A percentile compares a stretch with the other conserved stretches of the same genome.
phyloP scores from a whole-genome alignment of 2,113 vertebrate species.

The Mus pahari region DNA sequence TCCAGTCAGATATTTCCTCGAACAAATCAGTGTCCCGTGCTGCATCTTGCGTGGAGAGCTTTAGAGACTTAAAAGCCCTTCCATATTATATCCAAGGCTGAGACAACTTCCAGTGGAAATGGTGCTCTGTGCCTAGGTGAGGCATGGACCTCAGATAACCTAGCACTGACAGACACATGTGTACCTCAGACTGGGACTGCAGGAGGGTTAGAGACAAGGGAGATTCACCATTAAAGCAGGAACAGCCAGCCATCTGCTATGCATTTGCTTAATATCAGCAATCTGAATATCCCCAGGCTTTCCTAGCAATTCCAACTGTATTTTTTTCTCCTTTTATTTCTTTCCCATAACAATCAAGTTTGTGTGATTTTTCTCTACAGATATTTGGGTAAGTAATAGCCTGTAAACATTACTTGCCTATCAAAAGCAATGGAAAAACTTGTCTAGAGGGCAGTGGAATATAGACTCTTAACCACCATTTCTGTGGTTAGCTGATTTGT shows the following conservation, averaged over 20 bases:
- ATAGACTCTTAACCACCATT: background rate
- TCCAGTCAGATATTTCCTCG: background rate
- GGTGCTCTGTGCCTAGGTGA: background rate
- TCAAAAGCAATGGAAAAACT: background rate
- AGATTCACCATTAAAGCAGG: background rate
- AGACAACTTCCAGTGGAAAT: background rate
- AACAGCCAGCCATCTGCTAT: background rate
- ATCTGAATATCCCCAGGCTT: background rate
- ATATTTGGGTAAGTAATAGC: background rate
- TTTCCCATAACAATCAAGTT: background rate
- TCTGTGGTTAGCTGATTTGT: constrained; percentile 12
- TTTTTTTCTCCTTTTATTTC: constrained; percentile 4
- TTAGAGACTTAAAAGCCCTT: background rate
- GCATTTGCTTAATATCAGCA: background rate
- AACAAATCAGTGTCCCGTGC: background rate
- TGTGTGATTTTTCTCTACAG: background rate
- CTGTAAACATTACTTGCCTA: background rate
- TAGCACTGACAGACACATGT: background rate
- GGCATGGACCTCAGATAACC: background rate
- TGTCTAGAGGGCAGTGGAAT: background rate
- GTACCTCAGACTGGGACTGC: background rate
- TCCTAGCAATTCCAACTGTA: background rate
- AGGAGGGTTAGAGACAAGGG: background rate
- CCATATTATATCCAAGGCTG: background rate
- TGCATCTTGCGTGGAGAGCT: background rate